Base-by-base conservation (phyloP, 2,113 vertebrate species). In the Rallus limicola region DNA sequence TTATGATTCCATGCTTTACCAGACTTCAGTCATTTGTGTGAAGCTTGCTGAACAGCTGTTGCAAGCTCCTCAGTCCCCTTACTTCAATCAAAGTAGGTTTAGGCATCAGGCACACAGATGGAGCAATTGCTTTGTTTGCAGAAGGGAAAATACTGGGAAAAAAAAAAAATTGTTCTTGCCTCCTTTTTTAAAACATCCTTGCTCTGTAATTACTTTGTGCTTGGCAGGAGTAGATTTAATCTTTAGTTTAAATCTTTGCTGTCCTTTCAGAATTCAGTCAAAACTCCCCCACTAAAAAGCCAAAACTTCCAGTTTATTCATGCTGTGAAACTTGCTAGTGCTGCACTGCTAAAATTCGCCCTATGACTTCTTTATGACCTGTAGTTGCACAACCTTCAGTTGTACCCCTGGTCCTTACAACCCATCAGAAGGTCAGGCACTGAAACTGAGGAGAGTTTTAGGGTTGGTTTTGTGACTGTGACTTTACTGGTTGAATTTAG, bases 221-320 rank as follows among this genome's bases (percentile, higher is more conserved):
- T 95, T 94, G 90, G 78, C 82, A 85, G 65, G 67, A 80, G 38
- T 29, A 38, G 23, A 46, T 76, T 90, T 95, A 70, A 69, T 90
- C 84, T 92, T 55, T 18, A 65, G 58, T 58, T 82, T 59, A 10
- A 52, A 69, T 92, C 78, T 95, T 80, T 72, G 23, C 67, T 82
- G 23, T 92, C 63, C 19, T 36, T 91, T 84, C 44, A 79, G 75
- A 82, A 91, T 50, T 76, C 34, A 86, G 58, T 78, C 74, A 79
- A 80, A 94, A 50, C 46, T 85, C 11, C 48, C 33, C 0, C 0
- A 56, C 29, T 63, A 69, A 69, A 62, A 75, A 87, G 69, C 63
- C 56, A 87, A 56, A 84, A 58, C 11, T 71, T 86, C 9, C 21
- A n/a, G 21, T 62, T 79, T 85, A 31, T 78, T 85, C 25, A 10